Evolutionary conservation across 2,888 invertebrate genomes (phyloP).

Genomic region (Dryococelus australis): DNA sequence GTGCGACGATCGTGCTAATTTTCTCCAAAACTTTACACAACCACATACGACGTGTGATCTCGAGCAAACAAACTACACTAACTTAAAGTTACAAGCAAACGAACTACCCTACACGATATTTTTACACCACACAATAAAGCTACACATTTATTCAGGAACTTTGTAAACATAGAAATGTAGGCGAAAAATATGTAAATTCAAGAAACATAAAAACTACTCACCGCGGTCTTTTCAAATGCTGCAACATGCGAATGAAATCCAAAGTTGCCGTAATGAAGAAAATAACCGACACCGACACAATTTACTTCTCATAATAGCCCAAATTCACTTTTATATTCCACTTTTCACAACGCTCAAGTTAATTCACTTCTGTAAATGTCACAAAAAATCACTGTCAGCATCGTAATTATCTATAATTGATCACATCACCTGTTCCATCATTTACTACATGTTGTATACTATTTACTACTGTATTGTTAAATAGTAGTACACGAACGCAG

Average conservation of each 20-base stretch:
- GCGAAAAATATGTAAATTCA: not conserved
- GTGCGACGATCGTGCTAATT: not conserved
- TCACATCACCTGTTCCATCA: not conserved
- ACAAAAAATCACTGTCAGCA: not conserved
- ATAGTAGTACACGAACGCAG: not conserved
- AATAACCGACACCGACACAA: conserved; percentile 24
- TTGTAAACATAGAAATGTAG: not conserved
- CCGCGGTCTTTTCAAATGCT: conserved; percentile 39
- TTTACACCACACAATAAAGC: not conserved
- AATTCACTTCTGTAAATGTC: not conserved
- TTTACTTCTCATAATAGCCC: conserved; percentile 22
- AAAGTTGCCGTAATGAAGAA: conserved; percentile 21
- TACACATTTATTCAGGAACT: not conserved
- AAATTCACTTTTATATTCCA: not conserved
- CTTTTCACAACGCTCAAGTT: not conserved
- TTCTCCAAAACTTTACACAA: not conserved
- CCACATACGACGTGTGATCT: too few relatives aligned
- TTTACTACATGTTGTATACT: not conserved
- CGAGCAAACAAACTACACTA: too few relatives aligned
- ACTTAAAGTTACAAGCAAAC: too few relatives aligned
- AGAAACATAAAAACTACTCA: conserved; percentile 17
- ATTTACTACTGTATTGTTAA: not conserved
- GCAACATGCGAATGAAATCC: conserved; percentile 13
- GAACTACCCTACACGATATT: too few relatives aligned
- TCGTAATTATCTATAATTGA: not conserved